Evolutionary conservation across 2,888 invertebrate species (phyloP).

Genomic region (Acrobasis consociella): DNA sequence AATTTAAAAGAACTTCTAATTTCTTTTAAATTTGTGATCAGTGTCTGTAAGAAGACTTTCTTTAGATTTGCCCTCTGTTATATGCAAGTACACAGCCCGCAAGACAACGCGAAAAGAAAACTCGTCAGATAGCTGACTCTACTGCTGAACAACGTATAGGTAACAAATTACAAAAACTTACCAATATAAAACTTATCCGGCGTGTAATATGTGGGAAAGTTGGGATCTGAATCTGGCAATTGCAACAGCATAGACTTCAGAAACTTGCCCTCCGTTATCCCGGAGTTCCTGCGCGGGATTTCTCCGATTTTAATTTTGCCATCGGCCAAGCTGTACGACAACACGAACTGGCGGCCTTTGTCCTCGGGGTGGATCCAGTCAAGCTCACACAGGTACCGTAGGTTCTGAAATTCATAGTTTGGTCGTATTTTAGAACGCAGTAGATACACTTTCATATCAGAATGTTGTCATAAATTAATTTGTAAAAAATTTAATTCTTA

Average conservation of each 20-base stretch:
- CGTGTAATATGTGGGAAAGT: constrained; percentile 89
- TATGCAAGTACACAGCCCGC: no score
- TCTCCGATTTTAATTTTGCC: constrained; percentile 90
- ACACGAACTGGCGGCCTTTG: constrained; percentile 87
- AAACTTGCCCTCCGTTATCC: constrained; percentile 89
- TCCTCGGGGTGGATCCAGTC: constrained; percentile 92
- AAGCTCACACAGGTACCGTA: constrained; percentile 89
- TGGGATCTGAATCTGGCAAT: constrained; percentile 86
- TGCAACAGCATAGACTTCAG: constrained; percentile 85
- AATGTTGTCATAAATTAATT: no score
- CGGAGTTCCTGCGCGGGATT: constrained; percentile 87
- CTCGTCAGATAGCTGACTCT: no score
- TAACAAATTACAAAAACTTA: constrained; percentile 41
- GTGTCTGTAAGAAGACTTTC: no score
- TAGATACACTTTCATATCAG: no score
- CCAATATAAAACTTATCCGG: constrained; percentile 92
- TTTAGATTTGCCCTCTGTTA: no score
- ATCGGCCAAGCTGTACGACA: constrained; percentile 89
- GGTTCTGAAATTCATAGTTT: constrained; percentile 58
- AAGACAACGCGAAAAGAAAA: no score
- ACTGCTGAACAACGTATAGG: no score
- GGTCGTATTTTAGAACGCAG: no score
- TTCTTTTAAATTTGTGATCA: no score
- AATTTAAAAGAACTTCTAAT: no score
- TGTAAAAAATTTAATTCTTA: no score